Base-by-base conservation (phyloP, 2,797 vertebrate genomes). In the Buceros bicornis region DNA sequence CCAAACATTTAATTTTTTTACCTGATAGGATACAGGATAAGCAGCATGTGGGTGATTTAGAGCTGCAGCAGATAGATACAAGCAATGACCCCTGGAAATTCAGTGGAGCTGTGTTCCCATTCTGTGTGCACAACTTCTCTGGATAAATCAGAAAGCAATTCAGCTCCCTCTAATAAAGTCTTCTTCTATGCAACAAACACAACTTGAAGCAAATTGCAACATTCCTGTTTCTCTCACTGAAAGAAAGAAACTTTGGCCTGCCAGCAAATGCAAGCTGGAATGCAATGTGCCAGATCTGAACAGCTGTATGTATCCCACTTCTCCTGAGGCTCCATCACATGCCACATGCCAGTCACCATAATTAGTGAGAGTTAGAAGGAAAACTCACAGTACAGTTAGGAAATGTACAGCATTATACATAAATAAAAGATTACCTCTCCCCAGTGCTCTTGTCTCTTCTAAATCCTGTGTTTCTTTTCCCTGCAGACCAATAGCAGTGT, bases 351-450 rank as follows among this genome's bases (percentile, higher is more conserved):
- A 94, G 50, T 92, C 93, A 95, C 72, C 65, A 20, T 89, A 95
- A 97, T 95, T 97, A 96, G 96, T 28, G 37, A 51, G 92, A 80
- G 56, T 73, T 20, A 88, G 87, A 62, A 93, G 82, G 88, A 86
- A 86, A 90, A 92, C 67, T 93, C 60, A 16, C 72, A 87, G 74
- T 42, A 87, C 64, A 90, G 77, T 29, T 94, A 89, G 94, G 93
- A 96, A 95, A 95, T 87, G 87, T 73, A 92, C 82, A 93, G 95
- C 92, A 89, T 97, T 85, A 87, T 8, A 54, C 50, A 97, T 97
- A 96, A 97, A 97, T 97, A 97, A 96, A 97, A 96, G 80, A 96
- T 97, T 94, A 94, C 71, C 37, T 43, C 62, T 96, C 93, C 82
- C 73, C 88, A 42, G 95, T 58, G 90, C 70, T 94, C 93, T 93